Evolutionary conservation across 2,888 invertebrate species (phyloP).

Genomic region (Rotaria macrura): DNA sequence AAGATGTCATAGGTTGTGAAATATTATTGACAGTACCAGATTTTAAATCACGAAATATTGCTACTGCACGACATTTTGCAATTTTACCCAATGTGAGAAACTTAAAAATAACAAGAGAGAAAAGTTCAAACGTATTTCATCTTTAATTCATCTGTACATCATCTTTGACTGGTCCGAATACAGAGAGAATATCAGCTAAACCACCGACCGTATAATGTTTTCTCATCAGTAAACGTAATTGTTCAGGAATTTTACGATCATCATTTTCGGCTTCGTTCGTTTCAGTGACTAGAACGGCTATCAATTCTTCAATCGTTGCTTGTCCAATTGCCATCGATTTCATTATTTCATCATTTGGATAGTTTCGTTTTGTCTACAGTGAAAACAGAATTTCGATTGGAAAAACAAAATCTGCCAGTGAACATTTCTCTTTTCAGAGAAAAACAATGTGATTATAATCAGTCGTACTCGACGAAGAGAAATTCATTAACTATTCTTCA

Average conservation of each 20-base stretch:
- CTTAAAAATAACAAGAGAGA: neutral
- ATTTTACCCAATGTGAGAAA: slow-evolving; percentile 7
- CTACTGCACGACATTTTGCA: neutral
- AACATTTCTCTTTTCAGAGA: too few relatives aligned
- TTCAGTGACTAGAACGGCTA: neutral
- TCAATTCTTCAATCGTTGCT: neutral
- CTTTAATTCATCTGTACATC: neutral
- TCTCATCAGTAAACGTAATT: slow-evolving; percentile 14
- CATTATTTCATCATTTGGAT: neutral
- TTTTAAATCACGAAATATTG: slow-evolving; percentile 16
- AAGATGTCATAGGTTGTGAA: neutral
- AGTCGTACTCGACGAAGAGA: too few relatives aligned
- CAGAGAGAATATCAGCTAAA: neutral
- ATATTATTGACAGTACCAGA: neutral
- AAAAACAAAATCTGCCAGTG: too few relatives aligned
- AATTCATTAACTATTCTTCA: too few relatives aligned
- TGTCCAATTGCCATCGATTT: slow-evolving; percentile 5
- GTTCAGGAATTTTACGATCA: neutral
- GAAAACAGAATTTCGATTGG: too few relatives aligned
- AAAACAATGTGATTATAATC: too few relatives aligned
- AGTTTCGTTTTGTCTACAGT: neutral
- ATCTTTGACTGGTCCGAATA: neutral
- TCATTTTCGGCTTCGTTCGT: neutral
- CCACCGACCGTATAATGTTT: slow-evolving; percentile 16
- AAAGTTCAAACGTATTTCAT: neutral